Evolutionary conservation across 2,113 vertebrate genomes (phyloP), one percentile per base, ranked within the genome.

Genomic region (Hippocampus barbouri): DNA sequence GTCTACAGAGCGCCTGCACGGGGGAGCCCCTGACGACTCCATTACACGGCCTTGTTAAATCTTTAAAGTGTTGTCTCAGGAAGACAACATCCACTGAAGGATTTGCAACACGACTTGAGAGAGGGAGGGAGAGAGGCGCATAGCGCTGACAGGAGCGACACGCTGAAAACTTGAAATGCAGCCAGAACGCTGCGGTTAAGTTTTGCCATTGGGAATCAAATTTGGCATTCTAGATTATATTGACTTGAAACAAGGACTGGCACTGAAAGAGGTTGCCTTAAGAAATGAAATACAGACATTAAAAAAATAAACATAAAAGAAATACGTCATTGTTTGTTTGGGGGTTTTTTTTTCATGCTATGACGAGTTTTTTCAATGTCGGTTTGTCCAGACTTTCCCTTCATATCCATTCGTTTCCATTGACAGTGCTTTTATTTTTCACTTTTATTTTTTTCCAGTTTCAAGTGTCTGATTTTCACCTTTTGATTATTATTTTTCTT

Each of bases 71-170:
- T 75, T 67, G 72, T 81, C 70, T 71, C 61, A 66, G 78, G 62
- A 83, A 79, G 65, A 83, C 87, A 86, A 87, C 71, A 82, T 62
- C 61, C 69, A 79, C 76, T 45, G 71, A 84, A 75, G 68, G 63
- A 70, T 76, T 79, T 79, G 68, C 56, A 71, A 66, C 60, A 25
- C 61, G 67, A 77, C 68, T 74, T 77, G 53, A 8, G 62, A 43
- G 74, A 51, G 30, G 73, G 54, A 72, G 38, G 75, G 27, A 67
- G 71, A 70, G 61, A 34, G n/a, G 72, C 2, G n/a, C 70, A 77
- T 86, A 59, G 56, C 23, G 23, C 23, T 59, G 56, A 59, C 56
- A 59, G 11, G 56, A 61, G 59, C 27, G 6, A 61, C 14, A 61
- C 10, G 8, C 59, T 20, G 15, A 61, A 61, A 61, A 61, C 15